Conservation (phyloP, 2,888 invertebrate species). For the Hydrotaea diabolus region DNA sequence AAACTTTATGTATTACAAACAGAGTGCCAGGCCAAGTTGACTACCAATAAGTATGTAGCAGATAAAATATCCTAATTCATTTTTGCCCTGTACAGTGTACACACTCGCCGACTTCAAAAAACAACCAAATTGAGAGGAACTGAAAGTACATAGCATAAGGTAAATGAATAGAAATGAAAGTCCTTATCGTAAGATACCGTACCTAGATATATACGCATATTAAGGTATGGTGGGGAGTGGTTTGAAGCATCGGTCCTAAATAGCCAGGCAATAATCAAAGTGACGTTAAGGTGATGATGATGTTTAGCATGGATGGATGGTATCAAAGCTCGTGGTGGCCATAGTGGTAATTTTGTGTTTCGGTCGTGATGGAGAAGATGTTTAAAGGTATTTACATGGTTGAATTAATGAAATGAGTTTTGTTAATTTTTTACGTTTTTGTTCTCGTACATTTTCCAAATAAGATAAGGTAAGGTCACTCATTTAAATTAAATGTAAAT, state of each 20-base stretch:
- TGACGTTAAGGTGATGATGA: conserved; percentile 18
- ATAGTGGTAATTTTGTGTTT: not conserved
- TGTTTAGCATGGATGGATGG: not conserved
- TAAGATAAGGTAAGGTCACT: conserved; percentile 56
- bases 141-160: conserved; percentile 42
- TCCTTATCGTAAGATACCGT: conserved; percentile 23
- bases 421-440: conserved; percentile 42
- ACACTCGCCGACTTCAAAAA: not conserved
- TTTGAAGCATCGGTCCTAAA: conserved; percentile 24
- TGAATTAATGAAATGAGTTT: conserved; percentile 63
- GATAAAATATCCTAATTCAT: not conserved
- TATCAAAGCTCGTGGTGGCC: not conserved
- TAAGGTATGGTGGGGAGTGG: conserved; percentile 38
- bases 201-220: conserved; percentile 8
- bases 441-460: conserved; percentile 3
- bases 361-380: conserved; percentile 7
- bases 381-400: conserved; percentile 57
- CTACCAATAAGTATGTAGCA: not conserved
- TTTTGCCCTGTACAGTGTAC: not conserved
- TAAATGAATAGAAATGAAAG: conserved; percentile 44
- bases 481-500: conserved; percentile 32
- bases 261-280: conserved; percentile 30
- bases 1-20: too few species aligned
- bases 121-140: not conserved
- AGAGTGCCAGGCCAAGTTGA: too few species aligned